phyloP scores from a whole-genome alignment of 2,113 vertebrate genomes.

The Callopanchax toddi region DNA sequence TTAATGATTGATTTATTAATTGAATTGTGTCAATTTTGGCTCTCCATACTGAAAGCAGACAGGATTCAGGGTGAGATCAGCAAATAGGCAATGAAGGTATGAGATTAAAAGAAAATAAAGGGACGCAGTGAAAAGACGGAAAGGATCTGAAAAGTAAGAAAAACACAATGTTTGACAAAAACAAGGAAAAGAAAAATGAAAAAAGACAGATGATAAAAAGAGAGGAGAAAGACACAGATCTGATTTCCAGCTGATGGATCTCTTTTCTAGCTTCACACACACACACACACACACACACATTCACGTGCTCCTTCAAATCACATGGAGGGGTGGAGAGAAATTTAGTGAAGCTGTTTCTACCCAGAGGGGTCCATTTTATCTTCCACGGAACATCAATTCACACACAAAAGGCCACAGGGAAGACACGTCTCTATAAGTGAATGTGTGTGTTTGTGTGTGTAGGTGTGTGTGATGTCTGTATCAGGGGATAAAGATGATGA shows the following conservation, averaged over 20 bases:
- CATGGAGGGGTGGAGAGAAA: constrained; percentile 30
- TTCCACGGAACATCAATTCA: constrained; percentile 61
- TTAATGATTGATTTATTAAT: too few species aligned
- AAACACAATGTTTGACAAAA: constrained; percentile 12
- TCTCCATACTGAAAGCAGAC: too few species aligned
- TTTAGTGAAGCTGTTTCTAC: constrained; percentile 61
- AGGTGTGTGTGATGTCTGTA: neutral
- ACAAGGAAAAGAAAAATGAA: constrained; percentile 34
- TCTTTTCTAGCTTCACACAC: constrained; percentile 34
- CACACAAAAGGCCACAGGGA: constrained; percentile 54
- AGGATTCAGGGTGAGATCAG: too few species aligned
- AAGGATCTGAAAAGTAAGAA: neutral
- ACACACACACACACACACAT: constrained; percentile 17
- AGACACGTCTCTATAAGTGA: constrained; percentile 12
- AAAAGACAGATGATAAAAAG: constrained; percentile 18
- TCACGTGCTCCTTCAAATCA: constrained; percentile 19
- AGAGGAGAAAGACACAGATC: constrained; percentile 7
- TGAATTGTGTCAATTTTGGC: too few species aligned
- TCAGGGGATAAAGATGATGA: neutral
- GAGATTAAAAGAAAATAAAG: too few species aligned
- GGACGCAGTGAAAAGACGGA: too few species aligned
- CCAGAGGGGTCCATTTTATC: constrained; percentile 60
- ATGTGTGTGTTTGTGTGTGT: constrained; percentile 3
- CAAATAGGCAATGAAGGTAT: too few species aligned
- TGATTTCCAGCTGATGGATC: constrained; percentile 62